Evolutionary conservation across 1,140 invertebrate genomes (phyloP), one percentile per base, ranked within the genome.

Genomic region (Eulimnadia texana): DNA sequence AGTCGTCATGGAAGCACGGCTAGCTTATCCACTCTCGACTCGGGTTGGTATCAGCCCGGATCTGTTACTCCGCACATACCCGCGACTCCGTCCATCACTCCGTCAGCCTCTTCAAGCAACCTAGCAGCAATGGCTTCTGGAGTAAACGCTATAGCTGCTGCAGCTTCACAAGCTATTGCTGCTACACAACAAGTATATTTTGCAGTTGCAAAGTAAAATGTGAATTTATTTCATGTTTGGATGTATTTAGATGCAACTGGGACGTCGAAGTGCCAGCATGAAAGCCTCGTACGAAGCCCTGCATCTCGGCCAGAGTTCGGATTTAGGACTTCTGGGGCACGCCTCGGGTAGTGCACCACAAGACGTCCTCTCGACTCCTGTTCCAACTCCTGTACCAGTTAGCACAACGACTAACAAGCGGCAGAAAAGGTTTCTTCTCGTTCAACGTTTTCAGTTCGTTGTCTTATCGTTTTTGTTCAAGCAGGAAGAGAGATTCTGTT

Each of bases 241-340:
- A 55, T 11, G 23, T 33, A 60, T 55, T 56, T 29, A 86, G 80
- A 93, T 96, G 86, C 90, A 92, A 69, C 90, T 95, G 66, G 93
- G 93, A 0, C 78, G 93, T 61, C 78, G 93, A 53, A 95, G 93
- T 0, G 90, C 92, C 1, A 93, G 90, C 69, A 74, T 98, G 58
- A 97, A 97, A 74, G 93, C 93, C 19, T 95, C 91, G 56, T 92
- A 91, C 67, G 90, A 93, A 72, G 90, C 90, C 0, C 87, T 90
- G 53, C 66, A 57, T 13, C 29, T 57, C 13, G 22, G 67, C 1
- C 71, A 69, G 24, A 56, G 58, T 13, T 62, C 59, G 22, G 58
- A 63, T 25, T 52, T 53, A 3, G 49, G 49, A 54, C 10, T 25
- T 56, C n/a, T 53, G 28, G 60, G 60, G 13, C 23, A 51, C 16